Evolutionary conservation across 2,113 vertebrate genomes (phyloP).

Genomic region (Brienomyrus longianalis): DNA sequence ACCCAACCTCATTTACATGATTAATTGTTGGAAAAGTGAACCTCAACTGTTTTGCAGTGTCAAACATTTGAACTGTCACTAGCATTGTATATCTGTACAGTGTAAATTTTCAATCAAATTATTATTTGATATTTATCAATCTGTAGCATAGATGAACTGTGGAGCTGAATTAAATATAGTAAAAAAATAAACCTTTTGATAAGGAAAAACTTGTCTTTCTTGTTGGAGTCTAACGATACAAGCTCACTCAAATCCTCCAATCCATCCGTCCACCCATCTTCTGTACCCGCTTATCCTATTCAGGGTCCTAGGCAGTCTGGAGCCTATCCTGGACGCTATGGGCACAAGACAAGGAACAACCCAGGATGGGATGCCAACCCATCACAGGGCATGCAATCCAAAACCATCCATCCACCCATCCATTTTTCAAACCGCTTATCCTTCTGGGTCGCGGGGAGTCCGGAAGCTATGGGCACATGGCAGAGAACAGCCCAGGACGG

Average conservation of each 20-base stretch:
- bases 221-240: not conserved
- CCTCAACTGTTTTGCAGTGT: constrained; percentile 33
- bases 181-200: constrained; percentile 22
- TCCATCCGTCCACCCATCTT: not conserved
- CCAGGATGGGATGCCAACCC: too few relatives aligned
- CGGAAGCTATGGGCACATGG: too few relatives aligned
- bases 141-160: constrained; percentile 21
- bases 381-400: not conserved
- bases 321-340: too few relatives aligned
- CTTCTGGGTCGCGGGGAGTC: too few relatives aligned
- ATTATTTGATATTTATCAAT: constrained; percentile 24
- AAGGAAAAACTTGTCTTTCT: constrained; percentile 3
- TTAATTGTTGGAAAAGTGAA: constrained; percentile 44
- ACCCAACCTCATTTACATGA: constrained; percentile 30
- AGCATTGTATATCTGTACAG: constrained; percentile 29
- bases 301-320: too few relatives aligned
- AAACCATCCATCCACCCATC: too few relatives aligned
- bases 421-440: too few relatives aligned
- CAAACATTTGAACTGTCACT: constrained; percentile 22
- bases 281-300: too few relatives aligned
- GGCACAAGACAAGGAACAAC: too few relatives aligned
- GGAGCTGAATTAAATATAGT: constrained; percentile 11
- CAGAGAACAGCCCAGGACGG: too few relatives aligned
- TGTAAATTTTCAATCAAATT: constrained; percentile 29
- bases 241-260: not conserved